Conservation (phyloP, 2,113 vertebrate genomes). For the Ahaetulla prasina region DNA sequence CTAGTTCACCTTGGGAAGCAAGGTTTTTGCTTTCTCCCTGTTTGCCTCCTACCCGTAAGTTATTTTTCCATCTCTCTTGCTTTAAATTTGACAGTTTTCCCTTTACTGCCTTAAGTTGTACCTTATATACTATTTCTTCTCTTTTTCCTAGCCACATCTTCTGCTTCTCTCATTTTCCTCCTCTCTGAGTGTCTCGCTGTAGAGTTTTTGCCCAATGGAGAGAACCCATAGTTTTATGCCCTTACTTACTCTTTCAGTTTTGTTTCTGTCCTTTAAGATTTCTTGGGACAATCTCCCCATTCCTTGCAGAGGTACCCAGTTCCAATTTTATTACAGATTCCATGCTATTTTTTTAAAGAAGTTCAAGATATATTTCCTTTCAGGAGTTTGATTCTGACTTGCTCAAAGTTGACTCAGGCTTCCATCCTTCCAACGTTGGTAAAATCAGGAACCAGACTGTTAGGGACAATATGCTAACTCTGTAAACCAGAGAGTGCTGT, state of each 20-base stretch:
- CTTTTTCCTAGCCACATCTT: background rate
- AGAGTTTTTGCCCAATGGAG: background rate
- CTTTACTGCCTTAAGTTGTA: background rate
- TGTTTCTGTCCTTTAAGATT: background rate
- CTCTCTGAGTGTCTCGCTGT: background rate
- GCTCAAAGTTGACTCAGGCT: too few species aligned
- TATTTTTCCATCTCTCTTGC: too few species aligned
- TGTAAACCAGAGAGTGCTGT: too few species aligned
- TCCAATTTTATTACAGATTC: background rate
- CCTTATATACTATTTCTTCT: background rate
- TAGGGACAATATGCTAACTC: too few species aligned
- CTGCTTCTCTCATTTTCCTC: background rate
- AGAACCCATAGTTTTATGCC: background rate
- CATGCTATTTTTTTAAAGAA: background rate
- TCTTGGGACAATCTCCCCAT: background rate
- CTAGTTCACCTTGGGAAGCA: background rate
- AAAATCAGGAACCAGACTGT: too few species aligned
- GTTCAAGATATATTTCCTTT: background rate
- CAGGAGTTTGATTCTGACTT: too few species aligned
- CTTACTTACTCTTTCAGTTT: background rate
- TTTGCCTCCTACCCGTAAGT: background rate
- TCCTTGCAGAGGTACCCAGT: background rate
- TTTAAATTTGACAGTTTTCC: background rate
- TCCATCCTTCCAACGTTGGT: too few species aligned
- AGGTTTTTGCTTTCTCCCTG: background rate